These are phyloP conservation scores for Pardalotus punctatus DNA, from an alignment of 2,113 vertebrate genomes.

Conservation along the genomic window DNA sequence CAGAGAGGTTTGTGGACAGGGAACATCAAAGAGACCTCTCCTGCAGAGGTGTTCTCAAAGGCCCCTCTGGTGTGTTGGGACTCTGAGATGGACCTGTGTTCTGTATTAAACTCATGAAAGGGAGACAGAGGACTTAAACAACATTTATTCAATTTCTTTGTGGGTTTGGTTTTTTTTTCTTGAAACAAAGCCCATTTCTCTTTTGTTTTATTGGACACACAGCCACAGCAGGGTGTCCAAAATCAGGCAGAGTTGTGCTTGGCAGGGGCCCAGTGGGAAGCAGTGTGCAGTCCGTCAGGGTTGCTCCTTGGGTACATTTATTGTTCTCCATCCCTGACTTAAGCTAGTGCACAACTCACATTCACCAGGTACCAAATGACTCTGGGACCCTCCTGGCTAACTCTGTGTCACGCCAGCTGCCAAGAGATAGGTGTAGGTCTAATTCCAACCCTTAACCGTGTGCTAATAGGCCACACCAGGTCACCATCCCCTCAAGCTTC, in stretches of 20 bases:
- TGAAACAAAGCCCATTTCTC: not conserved
- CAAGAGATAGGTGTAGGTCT: not conserved
- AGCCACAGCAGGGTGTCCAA: not conserved
- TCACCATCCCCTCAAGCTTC: not conserved
- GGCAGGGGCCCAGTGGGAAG: not conserved
- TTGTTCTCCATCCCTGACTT: not conserved
- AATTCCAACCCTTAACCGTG: not conserved
- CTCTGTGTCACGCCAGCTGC: not conserved
- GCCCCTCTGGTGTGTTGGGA: not conserved
- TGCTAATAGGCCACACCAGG: not conserved
- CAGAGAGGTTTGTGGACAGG: not conserved
- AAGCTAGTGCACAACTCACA: not conserved
- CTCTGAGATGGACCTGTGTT: not conserved
- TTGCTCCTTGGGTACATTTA: not conserved
- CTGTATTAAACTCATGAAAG: not conserved
- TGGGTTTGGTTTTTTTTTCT: not conserved
- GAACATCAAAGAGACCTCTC: not conserved
- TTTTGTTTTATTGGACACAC: conserved; percentile 31
- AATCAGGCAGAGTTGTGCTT: not conserved
- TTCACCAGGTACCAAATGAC: not conserved
- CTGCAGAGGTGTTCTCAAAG: not conserved
- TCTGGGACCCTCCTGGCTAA: not conserved
- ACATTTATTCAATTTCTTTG: conserved; percentile 12
- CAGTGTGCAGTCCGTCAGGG: not conserved
- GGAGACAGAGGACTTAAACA: not conserved